A percentile compares a stretch with the other conserved stretches of the same genome.
phyloP scores from a whole-genome alignment of 1,140 invertebrate species.

The Anastrepha ludens region DNA sequence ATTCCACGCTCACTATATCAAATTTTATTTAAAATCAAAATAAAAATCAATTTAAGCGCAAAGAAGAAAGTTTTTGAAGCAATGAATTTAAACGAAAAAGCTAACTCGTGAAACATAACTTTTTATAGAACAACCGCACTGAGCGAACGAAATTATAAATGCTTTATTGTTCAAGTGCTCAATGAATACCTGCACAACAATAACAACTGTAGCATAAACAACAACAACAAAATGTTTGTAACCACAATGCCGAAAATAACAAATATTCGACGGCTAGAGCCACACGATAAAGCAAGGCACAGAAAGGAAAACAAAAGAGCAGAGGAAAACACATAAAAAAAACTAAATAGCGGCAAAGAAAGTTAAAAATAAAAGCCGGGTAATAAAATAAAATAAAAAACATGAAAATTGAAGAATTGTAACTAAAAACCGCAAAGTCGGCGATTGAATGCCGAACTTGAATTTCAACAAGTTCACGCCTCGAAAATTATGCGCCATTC shows the following conservation, averaged over 20 bases:
- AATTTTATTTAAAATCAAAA: not conserved
- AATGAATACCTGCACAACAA: conserved; percentile 25
- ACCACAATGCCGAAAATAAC: not conserved
- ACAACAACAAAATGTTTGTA: not conserved
- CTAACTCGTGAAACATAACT: not conserved
- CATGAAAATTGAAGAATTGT: not conserved
- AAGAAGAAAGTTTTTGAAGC: conserved; percentile 2
- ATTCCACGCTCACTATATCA: no score
- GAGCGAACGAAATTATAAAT: not conserved
- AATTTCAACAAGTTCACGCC: conserved; percentile 28
- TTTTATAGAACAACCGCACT: not conserved
- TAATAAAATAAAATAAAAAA: not conserved
- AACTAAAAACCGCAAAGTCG: conserved; percentile 41
- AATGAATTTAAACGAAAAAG: conserved; percentile 13
- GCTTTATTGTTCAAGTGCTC: conserved; percentile 14
- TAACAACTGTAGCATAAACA: not conserved
- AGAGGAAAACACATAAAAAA: not conserved
- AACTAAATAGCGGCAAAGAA: not conserved
- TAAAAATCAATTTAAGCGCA: not conserved
- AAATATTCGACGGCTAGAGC: not conserved
- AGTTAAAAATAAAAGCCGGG: not conserved
- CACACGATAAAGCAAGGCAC: not conserved
- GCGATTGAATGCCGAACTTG: conserved; percentile 39
- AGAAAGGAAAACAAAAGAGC: not conserved
- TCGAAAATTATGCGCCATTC: conserved; percentile 29